phyloP scores from a whole-genome alignment of 53 echinoderm and acorn worm species.

The Antedon mediterranea region DNA sequence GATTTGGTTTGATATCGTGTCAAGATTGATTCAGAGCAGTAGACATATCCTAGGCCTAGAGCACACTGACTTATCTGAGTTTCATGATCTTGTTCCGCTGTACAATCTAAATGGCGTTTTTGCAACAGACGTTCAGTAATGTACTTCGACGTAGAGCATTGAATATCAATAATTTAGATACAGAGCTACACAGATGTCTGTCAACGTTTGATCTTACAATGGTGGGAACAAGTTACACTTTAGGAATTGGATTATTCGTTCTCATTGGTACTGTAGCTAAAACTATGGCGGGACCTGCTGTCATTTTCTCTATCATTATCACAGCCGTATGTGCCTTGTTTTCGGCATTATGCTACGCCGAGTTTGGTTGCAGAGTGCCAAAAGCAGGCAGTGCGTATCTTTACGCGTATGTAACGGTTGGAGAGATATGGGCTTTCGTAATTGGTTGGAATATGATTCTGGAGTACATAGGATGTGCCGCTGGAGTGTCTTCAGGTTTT shows the following conservation, averaged over 20 bases:
- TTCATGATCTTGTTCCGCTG: no score
- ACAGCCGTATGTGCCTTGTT: constrained; percentile 41
- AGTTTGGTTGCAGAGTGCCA: constrained; percentile 44
- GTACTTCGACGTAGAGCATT: not conserved
- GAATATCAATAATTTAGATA: not conserved
- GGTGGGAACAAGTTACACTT: constrained; percentile 42
- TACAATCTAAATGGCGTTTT: not conserved
- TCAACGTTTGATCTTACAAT: constrained; percentile 41
- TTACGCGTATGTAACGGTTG: constrained; percentile 45
- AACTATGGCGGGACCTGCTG: constrained; percentile 49
- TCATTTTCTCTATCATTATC: constrained; percentile 42
- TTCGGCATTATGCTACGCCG: constrained; percentile 54
- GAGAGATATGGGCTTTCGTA: constrained; percentile 59
- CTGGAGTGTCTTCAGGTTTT: constrained; percentile 33
- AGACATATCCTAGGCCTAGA: no score
- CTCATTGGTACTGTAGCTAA: constrained; percentile 62
- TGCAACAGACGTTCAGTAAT: not conserved
- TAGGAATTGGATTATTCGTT: constrained; percentile 61
- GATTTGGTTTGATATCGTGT: no score
- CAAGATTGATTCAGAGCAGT: no score
- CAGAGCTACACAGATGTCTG: constrained; percentile 40
- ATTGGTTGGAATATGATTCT: constrained; percentile 68
- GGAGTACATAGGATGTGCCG: constrained; percentile 36
- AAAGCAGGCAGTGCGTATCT: constrained; percentile 61
- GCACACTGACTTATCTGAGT: no score